Conservation (phyloP, 2,113 vertebrate species). For the Elephantulus edwardii region DNA sequence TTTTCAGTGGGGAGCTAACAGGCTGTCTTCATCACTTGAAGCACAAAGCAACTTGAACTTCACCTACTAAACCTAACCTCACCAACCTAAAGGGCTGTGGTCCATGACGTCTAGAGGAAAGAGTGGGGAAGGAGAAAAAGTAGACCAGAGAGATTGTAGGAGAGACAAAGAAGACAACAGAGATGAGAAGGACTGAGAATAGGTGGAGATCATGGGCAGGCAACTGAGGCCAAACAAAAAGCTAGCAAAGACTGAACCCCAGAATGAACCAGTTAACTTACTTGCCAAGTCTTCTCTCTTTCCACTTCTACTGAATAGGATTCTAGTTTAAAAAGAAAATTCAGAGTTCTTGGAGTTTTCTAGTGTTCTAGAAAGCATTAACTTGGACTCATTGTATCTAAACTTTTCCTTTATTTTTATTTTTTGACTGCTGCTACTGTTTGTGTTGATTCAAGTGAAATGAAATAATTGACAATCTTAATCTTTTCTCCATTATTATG, state of each 20-base stretch:
- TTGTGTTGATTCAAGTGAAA: too few relatives aligned
- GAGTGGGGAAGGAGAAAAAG: background rate
- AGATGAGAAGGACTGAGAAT: background rate
- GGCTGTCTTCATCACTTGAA: background rate
- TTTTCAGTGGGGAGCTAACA: background rate
- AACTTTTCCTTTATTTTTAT: too few relatives aligned
- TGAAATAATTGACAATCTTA: too few relatives aligned
- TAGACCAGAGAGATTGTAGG: background rate
- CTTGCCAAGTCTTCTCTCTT: slow-evolving; percentile 4
- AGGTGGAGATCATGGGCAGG: background rate
- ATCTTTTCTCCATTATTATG: too few relatives aligned
- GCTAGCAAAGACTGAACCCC: background rate
- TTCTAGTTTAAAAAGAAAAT: background rate
- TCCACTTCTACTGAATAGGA: background rate
- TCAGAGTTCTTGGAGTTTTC: background rate
- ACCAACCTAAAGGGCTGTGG: background rate
- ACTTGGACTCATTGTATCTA: background rate
- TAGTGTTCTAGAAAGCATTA: background rate
- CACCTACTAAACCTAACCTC: background rate
- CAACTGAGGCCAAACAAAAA: background rate
- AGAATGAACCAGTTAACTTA: background rate
- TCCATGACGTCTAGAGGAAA: background rate
- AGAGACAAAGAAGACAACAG: background rate
- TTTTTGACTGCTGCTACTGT: too few relatives aligned
- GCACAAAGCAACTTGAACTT: background rate